A percentile compares a stretch with the other conserved stretches of the same genome.
Evolutionary conservation across 2,888 invertebrate species (phyloP).

Genomic region (Drosophila glabriapex): DNA sequence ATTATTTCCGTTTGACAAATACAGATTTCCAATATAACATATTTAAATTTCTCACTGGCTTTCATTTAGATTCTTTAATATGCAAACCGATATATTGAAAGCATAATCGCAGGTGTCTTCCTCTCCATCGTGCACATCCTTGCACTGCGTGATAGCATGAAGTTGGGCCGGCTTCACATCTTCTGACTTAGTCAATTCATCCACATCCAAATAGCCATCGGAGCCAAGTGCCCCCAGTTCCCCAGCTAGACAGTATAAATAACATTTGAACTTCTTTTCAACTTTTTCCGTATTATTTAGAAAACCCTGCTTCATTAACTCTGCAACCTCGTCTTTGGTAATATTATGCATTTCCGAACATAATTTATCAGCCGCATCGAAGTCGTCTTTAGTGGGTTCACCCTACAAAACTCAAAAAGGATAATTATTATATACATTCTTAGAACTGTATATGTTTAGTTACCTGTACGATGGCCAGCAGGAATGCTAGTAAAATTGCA

Average conservation of each 20-base stretch:
- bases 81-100: slow-evolving; percentile 6
- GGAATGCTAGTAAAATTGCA: background rate
- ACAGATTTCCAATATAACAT: background rate
- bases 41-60: background rate
- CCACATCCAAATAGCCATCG: slow-evolving; percentile 1
- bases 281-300: background rate
- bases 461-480: background rate
- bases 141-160: background rate
- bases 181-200: background rate
- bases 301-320: background rate
- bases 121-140: background rate
- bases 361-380: background rate
- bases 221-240: background rate
- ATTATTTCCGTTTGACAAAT: background rate
- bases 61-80: background rate
- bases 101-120: slow-evolving; percentile 16
- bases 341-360: background rate
- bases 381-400: background rate
- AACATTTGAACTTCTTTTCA: slow-evolving; percentile 1
- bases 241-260: background rate
- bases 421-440: background rate
- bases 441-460: background rate
- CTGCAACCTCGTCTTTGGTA: background rate
- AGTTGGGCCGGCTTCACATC: background rate
- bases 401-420: background rate